Evolutionary conservation across 2,113 vertebrate species (phyloP).

Genomic region (Butorides virescens): DNA sequence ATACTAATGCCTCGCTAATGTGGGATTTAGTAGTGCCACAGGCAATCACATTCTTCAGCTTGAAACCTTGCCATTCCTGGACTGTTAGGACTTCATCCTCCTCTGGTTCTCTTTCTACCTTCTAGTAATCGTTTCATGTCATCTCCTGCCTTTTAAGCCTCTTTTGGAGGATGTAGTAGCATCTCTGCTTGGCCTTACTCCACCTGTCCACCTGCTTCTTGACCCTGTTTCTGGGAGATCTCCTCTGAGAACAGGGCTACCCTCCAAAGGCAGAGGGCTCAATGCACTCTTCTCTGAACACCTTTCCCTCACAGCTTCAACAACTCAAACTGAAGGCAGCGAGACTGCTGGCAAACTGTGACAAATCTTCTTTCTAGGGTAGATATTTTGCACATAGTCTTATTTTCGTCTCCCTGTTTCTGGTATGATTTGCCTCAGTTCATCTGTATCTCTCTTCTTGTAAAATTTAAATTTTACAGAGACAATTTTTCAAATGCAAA

Average conservation of each 20-base stretch:
- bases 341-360: not conserved
- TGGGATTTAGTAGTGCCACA: not conserved
- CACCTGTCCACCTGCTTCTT: not conserved
- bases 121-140: not conserved
- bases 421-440: not conserved
- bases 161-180: not conserved
- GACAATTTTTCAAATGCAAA: not conserved
- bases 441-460: not conserved
- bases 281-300: not conserved
- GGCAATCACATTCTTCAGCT: not conserved
- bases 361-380: not conserved
- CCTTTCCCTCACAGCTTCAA: not conserved
- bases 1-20: not conserved
- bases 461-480: not conserved
- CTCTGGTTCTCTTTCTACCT: not conserved
- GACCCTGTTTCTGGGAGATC: not conserved
- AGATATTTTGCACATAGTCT: not conserved
- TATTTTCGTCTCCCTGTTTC: not conserved
- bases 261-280: not conserved
- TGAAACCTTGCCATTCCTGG: not conserved
- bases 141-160: not conserved
- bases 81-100: not conserved
- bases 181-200: not conserved
- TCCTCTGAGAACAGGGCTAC: not conserved
- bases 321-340: not conserved